Conservation (phyloP, 2,113 vertebrate species). For the Urocolius indicus region DNA sequence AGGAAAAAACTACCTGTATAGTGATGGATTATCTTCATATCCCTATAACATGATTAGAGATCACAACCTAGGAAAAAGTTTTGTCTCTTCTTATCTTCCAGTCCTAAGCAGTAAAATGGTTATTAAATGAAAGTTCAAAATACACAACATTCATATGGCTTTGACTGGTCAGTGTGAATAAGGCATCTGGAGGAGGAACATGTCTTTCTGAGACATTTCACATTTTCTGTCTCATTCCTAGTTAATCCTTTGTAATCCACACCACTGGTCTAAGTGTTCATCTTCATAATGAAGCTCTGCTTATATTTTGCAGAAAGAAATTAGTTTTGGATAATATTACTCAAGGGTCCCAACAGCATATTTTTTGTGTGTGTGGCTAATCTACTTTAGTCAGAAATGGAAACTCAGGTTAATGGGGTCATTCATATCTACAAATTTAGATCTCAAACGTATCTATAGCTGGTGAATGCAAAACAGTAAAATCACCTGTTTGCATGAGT, state of each 20-base stretch:
- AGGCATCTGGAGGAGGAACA: background rate
- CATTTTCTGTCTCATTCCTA: background rate
- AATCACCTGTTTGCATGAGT: background rate
- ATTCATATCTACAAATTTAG: background rate
- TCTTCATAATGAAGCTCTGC: background rate
- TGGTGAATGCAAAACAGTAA: background rate
- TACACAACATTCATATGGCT: background rate
- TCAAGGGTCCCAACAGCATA: background rate
- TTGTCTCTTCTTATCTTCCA: background rate
- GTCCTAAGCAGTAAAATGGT: background rate
- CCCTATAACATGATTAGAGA: background rate
- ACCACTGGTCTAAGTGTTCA: background rate
- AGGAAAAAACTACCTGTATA: background rate
- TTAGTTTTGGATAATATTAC: background rate
- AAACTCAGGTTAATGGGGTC: background rate
- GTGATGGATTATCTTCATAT: background rate
- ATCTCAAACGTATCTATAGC: background rate
- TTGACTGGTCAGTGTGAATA: background rate
- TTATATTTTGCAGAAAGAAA: background rate
- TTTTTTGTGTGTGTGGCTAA: background rate
- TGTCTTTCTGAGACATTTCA: background rate
- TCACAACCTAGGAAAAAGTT: background rate
- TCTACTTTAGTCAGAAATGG: background rate
- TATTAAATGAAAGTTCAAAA: background rate
- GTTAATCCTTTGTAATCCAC: background rate